Percentiles rank a stretch among this genome's conserved stretches.
Evolutionary conservation across 2,113 vertebrate genomes (phyloP).

Genomic region (Xiphophorus couchianus): DNA sequence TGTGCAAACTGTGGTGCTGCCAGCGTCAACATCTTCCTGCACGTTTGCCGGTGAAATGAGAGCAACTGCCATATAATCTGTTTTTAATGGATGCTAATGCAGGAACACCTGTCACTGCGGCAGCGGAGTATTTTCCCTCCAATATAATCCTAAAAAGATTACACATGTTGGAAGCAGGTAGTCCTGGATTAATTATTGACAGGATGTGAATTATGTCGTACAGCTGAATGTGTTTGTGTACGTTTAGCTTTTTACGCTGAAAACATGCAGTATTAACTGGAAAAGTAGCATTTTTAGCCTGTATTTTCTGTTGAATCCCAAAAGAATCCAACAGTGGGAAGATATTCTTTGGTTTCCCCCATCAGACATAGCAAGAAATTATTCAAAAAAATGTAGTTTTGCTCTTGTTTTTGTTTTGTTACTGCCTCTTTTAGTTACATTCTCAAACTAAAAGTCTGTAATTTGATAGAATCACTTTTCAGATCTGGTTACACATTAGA

Average conservation of each 20-base stretch:
- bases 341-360: neutral
- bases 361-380: neutral
- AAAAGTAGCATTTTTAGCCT: neutral
- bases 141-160: constrained; percentile 93
- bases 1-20: constrained; percentile 28
- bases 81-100: constrained; percentile 84
- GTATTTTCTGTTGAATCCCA: too few relatives aligned
- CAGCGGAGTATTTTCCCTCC: constrained; percentile 82
- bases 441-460: too few relatives aligned
- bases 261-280: neutral
- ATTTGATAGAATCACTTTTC: too few relatives aligned
- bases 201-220: constrained; percentile 51
- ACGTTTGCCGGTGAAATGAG: constrained; percentile 60
- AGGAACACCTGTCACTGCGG: constrained; percentile 92
- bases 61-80: constrained; percentile 77
- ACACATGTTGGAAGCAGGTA: constrained; percentile 97
- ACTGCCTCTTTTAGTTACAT: too few relatives aligned
- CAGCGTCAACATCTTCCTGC: constrained; percentile 61
- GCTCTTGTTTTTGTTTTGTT: too few relatives aligned
- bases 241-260: neutral
- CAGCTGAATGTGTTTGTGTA: constrained; percentile 46
- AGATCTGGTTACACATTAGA: too few relatives aligned
- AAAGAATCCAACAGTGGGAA: neutral
- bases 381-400: too few relatives aligned
- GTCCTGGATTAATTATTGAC: constrained; percentile 85